Base-by-base conservation (phyloP, 2,888 invertebrate species). In the Dolichopus griseipennis region DNA sequence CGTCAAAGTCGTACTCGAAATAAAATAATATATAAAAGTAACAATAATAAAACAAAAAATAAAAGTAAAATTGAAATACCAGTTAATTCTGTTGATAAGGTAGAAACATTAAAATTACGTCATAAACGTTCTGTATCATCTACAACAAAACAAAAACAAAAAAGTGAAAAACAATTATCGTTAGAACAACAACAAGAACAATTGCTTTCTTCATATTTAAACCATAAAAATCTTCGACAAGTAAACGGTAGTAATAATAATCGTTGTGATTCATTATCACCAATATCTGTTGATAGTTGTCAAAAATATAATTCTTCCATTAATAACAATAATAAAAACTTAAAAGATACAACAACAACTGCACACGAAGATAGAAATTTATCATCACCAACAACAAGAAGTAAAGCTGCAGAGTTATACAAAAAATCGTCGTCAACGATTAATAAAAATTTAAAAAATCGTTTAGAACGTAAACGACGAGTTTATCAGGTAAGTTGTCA, bases 161-260 rank as follows among this genome's bases (percentile, higher is more conserved):
- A 27, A 27, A 27, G 27, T 27, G 27, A 37, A 37, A 37, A 37
- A 37, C 52, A 52, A n/a, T 6, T 12, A 18, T 12, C 9, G 18
- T 5, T 18, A 52, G 18, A 52, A n/a, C 52, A 52, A 18, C 52
- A 52, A 52, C 52, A 52, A 15, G 18, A 52, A 52, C 52, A 12
- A 18, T 15, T 6, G 6, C 18, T 18, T 12, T 12, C 15, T 52
- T 18, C 52, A 2, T 52, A 52, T 7, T 18, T n/a, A 52, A 52
- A 66, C 37, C 67, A 69, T 18, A 67, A 61, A 67, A 65, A 68
- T 34, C 21, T n/a, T 21, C 68, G 27, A 33, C 63, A 68, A 27
- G 10, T 37, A n/a, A 64, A 10, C 18, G 34, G 34, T 65, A 34
- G 33, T 22, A 12, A 15, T 22, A 65, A 20, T 20, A 34, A 65